Conservation (phyloP, 2,797 vertebrate species). For the Anguilla anguilla region DNA sequence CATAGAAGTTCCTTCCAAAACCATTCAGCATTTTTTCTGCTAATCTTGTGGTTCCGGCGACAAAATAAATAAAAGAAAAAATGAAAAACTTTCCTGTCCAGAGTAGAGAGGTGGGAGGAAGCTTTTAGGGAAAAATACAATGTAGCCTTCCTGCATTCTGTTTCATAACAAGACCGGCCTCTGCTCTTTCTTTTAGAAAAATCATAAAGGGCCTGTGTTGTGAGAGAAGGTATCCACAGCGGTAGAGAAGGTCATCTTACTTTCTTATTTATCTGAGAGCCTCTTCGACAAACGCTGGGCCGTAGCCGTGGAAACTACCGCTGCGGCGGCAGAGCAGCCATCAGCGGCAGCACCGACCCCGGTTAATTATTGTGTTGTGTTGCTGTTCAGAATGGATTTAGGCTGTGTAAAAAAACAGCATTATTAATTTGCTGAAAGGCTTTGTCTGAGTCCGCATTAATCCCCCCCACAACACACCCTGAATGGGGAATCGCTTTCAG, state of each 20-base stretch:
- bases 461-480: not conserved
- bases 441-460: not conserved
- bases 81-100: not conserved
- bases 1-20: slow-evolving; percentile 38
- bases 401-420: not conserved
- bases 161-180: not conserved
- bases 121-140: slow-evolving; percentile 21
- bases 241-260: not conserved
- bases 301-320: slow-evolving; percentile 27
- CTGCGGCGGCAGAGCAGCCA: not conserved
- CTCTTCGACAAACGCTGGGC: slow-evolving; percentile 11
- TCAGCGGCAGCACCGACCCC: slow-evolving; percentile 9
- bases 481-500: not conserved
- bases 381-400: not conserved
- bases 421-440: slow-evolving; percentile 19
- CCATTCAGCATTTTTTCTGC: slow-evolving; percentile 52
- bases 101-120: not conserved
- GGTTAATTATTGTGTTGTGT: slow-evolving; percentile 23
- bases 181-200: not conserved
- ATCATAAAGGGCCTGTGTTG: not conserved
- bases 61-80: slow-evolving; percentile 2
- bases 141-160: slow-evolving; percentile 37
- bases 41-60: not conserved
- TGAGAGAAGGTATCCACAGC: slow-evolving; percentile 11
- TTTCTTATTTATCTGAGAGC: slow-evolving; percentile 5